Base-by-base conservation (phyloP, 1,140 invertebrate species). In the Anagrus nilaparvatae region DNA sequence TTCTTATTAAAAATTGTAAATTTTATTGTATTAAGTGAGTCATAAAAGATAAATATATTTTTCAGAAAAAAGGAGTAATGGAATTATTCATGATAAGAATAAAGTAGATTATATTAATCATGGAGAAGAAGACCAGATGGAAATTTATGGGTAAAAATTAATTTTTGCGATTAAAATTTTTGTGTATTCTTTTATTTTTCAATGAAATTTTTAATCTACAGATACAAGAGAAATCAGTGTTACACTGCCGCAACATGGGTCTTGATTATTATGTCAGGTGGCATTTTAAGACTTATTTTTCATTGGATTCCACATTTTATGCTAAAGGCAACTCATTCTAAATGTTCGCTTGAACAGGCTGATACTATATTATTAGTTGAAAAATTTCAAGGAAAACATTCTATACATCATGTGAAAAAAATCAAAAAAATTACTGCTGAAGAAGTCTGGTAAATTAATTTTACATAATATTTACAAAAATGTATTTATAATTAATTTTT, bases 41-140 rank as follows among this genome's bases (percentile, higher is more conserved):
- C 35, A 19, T 24, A 4, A 4, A 13, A 36, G 12, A 28, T 25
- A n/a, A n/a, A n/a, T 45, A 24, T 46, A 16, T 14, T 62, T 69
- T 51, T 52, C 46, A 71, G 69, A 57, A 50, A 61, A 55, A 30
- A 55, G 58, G 48, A 53, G 56, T 27, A 68, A 66, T 32, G 58
- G 56, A 29, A 54, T 67, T 31, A 47, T 60, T 38, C 65, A 61
- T 34, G 49, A 63, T 3, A 69, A 69, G 21, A 62, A 59, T 55
- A 64, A 65, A 17, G 61, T 69, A 25, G 71, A 76, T 48, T 74
- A 70, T 48, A 60, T 83, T 43, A 82, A 83, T 54, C 63, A 64
- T 38, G 74, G 72, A 30, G 70, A 79, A 60, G 77, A 82, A 50
- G 81, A 83, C 55, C 76, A 82, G 55, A 82, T 83, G 79, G 74